Evolutionary conservation across 2,797 vertebrate species (phyloP), one percentile per base, ranked within the genome.

Genomic region (Antrozous pallidus): DNA sequence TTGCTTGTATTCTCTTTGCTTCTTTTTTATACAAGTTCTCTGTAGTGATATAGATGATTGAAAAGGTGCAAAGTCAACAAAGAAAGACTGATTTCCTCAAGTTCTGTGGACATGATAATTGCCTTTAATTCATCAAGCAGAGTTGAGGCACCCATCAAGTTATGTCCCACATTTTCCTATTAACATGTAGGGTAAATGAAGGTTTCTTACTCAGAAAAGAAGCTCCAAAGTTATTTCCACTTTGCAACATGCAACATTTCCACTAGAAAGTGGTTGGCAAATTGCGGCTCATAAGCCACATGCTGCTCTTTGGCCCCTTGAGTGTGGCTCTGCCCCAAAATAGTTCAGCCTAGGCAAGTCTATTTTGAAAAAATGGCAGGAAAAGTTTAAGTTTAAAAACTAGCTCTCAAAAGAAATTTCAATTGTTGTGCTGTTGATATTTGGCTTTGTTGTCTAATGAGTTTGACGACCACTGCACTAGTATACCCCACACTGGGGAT

Each of bases 181-280:
- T 58, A 26, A 28, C 45, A 45, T 42, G 13, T 33, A 77, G 4
- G 47, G 20, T 70, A 92, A 79, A 20, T 63, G n/a, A 82, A 83
- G 40, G 9, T 78, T 93, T 87, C 14, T 78, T 85, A 74, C 26
- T 67, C 45, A 61, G 93, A 69, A 73, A 94, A 58, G 63, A 93
- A 42, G 24, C 65, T 49, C 17, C 70, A 40, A 82, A 89, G 79
- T 14, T n/a, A 65, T 73, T 71, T 65, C 9, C 47, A 8, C 22
- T 84, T 90, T 91, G 65, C 33, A 83, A 8, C 1, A 17, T 89
- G 63, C 65, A 33, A 51, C 45, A 58, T 58, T 58, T 28, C 26
- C 56, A 28, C 26, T 65, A n/a, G 6, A 92, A 40, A 31, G n/a
- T n/a, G n/a, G n/a, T n/a, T n/a, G n/a, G n/a, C n/a, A n/a, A n/a